These are phyloP conservation scores for Ranitomeya imitator DNA, from an alignment of 2,113 vertebrate genomes.

Conservation along the genomic window DNA sequence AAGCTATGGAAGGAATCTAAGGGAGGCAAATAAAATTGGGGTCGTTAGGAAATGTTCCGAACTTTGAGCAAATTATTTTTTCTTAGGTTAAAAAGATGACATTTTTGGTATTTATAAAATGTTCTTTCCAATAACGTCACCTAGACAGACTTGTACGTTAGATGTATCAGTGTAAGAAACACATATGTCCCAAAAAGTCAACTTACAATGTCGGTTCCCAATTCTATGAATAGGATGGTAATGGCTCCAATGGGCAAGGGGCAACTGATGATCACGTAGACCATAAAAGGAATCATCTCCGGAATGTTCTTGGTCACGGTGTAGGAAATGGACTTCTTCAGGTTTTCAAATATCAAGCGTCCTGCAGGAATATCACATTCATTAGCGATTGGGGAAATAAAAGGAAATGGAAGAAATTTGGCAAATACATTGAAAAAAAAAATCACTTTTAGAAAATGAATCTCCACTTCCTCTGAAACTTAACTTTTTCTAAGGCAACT, in stretches of 20 bases:
- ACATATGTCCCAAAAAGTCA: too few species aligned
- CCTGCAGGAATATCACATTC: conserved; percentile 8
- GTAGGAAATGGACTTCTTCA: conserved; percentile 52
- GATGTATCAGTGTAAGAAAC: too few species aligned
- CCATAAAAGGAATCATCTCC: conserved; percentile 54
- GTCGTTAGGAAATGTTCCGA: neutral
- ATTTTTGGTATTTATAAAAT: neutral
- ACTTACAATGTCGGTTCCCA: conserved; percentile 56
- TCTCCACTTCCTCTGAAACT: neutral
- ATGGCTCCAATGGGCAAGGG: too few species aligned
- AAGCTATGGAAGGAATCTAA: conserved; percentile 59
- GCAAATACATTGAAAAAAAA: neutral
- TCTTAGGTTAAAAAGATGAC: neutral
- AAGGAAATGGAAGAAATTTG: neutral
- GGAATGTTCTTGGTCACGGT: conserved; percentile 55
- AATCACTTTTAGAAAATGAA: neutral
- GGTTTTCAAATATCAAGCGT: conserved; percentile 53
- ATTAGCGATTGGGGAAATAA: neutral
- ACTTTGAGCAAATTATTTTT: neutral
- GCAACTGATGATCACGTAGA: conserved; percentile 48
- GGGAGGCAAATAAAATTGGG: neutral
- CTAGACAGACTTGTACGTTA: neutral
- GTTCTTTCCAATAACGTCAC: neutral
- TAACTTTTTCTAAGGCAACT: neutral
- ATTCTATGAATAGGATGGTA: neutral